Evolutionary conservation across 1,140 invertebrate genomes (phyloP), one percentile per base, ranked within the genome.

Genomic region (Hyles vespertilio): DNA sequence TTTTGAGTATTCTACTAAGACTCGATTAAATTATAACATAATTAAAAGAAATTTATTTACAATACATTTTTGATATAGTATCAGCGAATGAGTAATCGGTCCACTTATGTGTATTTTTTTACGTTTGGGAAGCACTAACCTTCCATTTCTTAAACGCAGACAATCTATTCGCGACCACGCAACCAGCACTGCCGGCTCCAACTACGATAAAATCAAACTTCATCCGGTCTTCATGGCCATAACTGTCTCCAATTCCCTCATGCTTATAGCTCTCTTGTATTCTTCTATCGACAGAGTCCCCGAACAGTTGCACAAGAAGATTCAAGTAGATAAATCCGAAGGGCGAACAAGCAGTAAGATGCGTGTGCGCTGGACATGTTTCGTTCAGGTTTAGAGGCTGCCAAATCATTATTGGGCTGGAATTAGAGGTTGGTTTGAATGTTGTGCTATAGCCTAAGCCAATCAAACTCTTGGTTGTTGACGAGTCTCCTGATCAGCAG

Each of bases 91-190:
- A 22, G 22, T 22, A 22, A 22, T 22, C 22, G 22, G 22, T 22
- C 22, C 22, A 22, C 22, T 22, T 22, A 22, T 22, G 22, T 22
- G 22, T 22, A 22, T 22, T 22, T 22, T 22, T 22, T 22, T 22
- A 22, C 22, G 22, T 22, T 22, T 22, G 2, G 22, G 22, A 22
- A 22, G 22, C 12, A 63, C 61, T 32, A 53, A 94, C 91, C 58
- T 82, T 90, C 90, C 89, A 91, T 32, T 90, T 69, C 11, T 82
- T 77, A 46, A 89, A 67, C 54, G 90, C 90, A 4, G 81, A 79
- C n/a, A 92, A 65, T 49, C 89, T 68, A 66, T 92, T 94, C 0
- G 94, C 94, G 32, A 96, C 66, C 3, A 95, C 94, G 48, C 77
- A 76, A 0, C 79, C 75, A 5, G 77, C 64, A 0, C 70, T 46